A percentile compares a stretch with the other conserved stretches of the same genome.
phyloP scores from a whole-genome alignment of 1,140 invertebrate genomes.

The Tenebrio molitor region DNA sequence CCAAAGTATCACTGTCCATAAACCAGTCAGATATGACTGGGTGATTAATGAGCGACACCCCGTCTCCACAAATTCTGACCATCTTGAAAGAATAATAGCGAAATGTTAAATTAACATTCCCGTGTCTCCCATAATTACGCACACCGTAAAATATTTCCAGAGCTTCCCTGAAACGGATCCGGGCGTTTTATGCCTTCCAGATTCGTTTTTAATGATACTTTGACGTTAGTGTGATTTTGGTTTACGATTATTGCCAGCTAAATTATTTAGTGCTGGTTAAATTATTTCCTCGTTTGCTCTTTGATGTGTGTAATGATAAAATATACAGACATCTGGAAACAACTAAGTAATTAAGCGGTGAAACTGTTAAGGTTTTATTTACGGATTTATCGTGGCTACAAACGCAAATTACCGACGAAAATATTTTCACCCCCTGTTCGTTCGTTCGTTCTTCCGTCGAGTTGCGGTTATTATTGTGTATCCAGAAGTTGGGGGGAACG shows the following conservation, averaged over 20 bases:
- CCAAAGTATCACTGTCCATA: slow-evolving; percentile 1
- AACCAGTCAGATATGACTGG: slow-evolving; percentile 1
- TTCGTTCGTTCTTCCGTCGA: slow-evolving; percentile 1
- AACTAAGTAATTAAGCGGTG: slow-evolving; percentile 55
- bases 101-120: slow-evolving; percentile 41
- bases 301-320: slow-evolving; percentile 53
- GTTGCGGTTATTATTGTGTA: slow-evolving; percentile 5
- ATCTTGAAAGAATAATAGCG: slow-evolving; percentile 11
- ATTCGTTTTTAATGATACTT: slow-evolving; percentile 59
- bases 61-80: slow-evolving; percentile 17
- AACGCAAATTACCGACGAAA: slow-evolving; percentile 14
- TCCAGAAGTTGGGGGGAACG: no score
- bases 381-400: slow-evolving; percentile 30
- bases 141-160: slow-evolving; percentile 21
- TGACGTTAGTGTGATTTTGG: slow-evolving; percentile 56
- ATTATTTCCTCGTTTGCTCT: slow-evolving; percentile 58
- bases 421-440: slow-evolving; percentile 33
- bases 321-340: slow-evolving; percentile 55
- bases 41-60: slow-evolving; percentile 30
- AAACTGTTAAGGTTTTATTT: slow-evolving; percentile 44
- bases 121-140: slow-evolving; percentile 14
- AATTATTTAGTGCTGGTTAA: slow-evolving; percentile 58
- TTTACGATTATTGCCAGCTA: slow-evolving; percentile 60
- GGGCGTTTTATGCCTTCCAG: slow-evolving; percentile 60
- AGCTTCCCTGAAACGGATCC: neutral